These are phyloP conservation scores for Pedetes capensis DNA, from an alignment of 2,113 vertebrate genomes.

Conservation along the genomic window DNA sequence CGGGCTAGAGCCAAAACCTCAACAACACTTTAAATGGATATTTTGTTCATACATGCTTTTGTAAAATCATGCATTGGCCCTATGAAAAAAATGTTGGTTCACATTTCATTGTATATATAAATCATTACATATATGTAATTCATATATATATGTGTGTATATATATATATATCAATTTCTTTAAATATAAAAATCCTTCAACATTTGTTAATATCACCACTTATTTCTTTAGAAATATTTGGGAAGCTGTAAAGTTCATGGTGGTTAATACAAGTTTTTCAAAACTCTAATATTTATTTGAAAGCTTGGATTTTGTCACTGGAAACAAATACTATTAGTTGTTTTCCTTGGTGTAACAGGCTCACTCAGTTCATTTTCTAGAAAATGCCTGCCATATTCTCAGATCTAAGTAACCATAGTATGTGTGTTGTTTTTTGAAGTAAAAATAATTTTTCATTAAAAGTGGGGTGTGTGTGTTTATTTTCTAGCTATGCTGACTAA, in stretches of 20 bases:
- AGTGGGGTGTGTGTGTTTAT: neutral
- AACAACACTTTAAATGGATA: neutral
- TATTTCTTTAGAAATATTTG: constrained; percentile 25
- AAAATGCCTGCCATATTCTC: constrained; percentile 19
- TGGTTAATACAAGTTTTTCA: constrained; percentile 1
- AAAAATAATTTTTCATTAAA: constrained; percentile 1
- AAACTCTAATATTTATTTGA: constrained; percentile 39
- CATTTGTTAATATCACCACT: constrained; percentile 19
- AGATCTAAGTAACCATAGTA: neutral
- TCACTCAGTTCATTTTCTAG: neutral
- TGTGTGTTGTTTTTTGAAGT: constrained; percentile 21
- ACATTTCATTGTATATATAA: constrained; percentile 13
- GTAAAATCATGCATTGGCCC: neutral
- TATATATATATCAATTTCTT: no score
- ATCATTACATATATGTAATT: no score
- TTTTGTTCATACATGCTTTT: constrained; percentile 10
- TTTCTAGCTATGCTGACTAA: neutral
- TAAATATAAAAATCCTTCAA: neutral
- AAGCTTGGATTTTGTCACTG: constrained; percentile 19
- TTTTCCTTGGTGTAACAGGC: neutral
- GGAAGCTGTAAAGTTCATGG: constrained; percentile 1
- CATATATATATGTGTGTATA: no score
- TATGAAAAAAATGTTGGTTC: constrained; percentile 36
- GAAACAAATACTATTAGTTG: constrained; percentile 8
- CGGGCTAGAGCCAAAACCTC: no score